Evolutionary conservation across 2,797 vertebrate species (phyloP), one percentile per base, ranked within the genome.

Genomic region (Gobionotothen gibberifrons): DNA sequence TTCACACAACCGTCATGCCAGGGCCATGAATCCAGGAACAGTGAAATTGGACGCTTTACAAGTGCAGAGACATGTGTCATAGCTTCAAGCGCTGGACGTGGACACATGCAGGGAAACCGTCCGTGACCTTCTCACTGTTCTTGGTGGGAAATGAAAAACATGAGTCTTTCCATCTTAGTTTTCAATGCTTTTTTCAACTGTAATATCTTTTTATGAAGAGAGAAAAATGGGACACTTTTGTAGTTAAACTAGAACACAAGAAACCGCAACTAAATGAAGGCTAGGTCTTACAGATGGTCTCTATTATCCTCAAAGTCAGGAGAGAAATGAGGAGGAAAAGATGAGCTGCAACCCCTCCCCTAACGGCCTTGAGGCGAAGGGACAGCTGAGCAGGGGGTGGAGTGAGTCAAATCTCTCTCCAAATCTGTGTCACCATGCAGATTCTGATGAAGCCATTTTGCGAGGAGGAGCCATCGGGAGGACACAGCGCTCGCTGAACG

Each of bases 221-320:
- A 87, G 67, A 89, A 78, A 85, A 79, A 81, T 63, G 69, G 75
- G 83, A 68, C 84, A 80, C 59, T 81, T 65, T 26, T 15, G 57
- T 61, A 81, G 72, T 78, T 77, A 26, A 57, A 76, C 79, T 36
- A 39, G 65, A 66, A 86, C 80, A 79, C 21, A 64, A 83, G 61
- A 88, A 85, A 79, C 75, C 73, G 32, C 87, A 90, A 82, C 86
- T 72, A 88, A 91, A 92, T 65, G 48, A 90, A 85, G 82, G 76
- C 78, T 70, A 57, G 75, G 69, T 83, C 82, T 52, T 64, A 83
- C 92, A 92, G 85, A 90, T 91, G 92, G 85, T 80, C 92, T 81
- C 66, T 59, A 91, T 93, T 90, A 91, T 65, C 74, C 81, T 89
- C 82, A 91, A 88, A 90, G 85, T 79, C 62, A 11, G 81, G 74